phyloP scores from a whole-genome alignment of 1,140 invertebrate genomes.

The Carposina sasakii region DNA sequence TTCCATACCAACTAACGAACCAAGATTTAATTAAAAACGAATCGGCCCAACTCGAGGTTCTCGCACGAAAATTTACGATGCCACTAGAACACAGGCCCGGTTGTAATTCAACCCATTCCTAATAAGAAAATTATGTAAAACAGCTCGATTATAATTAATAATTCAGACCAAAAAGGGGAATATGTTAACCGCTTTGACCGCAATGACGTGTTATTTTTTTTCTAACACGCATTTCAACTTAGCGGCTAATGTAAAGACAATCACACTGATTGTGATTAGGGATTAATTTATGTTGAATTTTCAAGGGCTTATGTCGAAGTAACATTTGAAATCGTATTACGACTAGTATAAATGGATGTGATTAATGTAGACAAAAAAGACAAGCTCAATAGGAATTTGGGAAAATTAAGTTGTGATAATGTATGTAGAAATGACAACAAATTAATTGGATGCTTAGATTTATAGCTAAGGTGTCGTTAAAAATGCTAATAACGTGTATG shows the following conservation, averaged over 20 bases:
- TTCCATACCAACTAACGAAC: constrained; percentile 46
- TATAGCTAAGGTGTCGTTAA: no score
- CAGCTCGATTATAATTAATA: constrained; percentile 61
- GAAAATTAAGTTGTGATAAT: constrained; percentile 32
- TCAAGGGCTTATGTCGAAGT: neutral
- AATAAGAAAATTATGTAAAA: constrained; percentile 70
- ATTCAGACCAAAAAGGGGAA: constrained; percentile 47
- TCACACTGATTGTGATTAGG: neutral
- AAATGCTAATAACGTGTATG: no score
- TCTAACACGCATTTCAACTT: neutral
- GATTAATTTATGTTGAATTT: neutral
- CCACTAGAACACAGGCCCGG: constrained; percentile 57
- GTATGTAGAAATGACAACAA: constrained; percentile 25
- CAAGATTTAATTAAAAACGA: constrained; percentile 63
- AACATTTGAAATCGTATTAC: neutral
- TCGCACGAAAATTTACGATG: constrained; percentile 53
- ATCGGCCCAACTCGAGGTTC: constrained; percentile 33
- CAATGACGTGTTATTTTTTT: constrained; percentile 3
- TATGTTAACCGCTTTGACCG: no score
- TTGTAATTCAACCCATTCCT: constrained; percentile 60
- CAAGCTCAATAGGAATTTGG: constrained; percentile 20
- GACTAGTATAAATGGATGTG: neutral
- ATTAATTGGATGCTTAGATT: constrained; percentile 32
- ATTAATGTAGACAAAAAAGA: constrained; percentile 15
- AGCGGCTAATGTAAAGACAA: neutral